These are phyloP conservation scores for Pangasianodon hypophthalmus DNA, from an alignment of 2,113 vertebrate genomes.

Conservation along the genomic window DNA sequence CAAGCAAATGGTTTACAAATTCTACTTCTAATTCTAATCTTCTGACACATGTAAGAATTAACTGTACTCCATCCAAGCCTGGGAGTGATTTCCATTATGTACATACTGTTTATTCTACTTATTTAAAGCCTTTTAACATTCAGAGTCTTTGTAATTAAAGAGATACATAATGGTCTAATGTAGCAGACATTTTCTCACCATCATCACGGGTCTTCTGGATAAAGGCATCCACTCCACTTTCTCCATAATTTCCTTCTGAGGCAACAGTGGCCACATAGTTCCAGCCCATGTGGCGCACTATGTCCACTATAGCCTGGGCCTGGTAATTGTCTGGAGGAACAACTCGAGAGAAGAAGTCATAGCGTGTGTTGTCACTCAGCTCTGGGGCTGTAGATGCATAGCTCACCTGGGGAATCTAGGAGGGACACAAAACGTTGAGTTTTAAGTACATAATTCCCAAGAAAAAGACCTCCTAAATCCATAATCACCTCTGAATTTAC, in stretches of 20 bases:
- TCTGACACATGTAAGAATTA: neutral
- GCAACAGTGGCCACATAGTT: conserved; percentile 94
- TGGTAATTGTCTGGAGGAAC: conserved; percentile 97
- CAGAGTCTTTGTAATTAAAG: neutral
- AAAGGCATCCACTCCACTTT: conserved; percentile 95
- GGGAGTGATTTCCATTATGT: neutral
- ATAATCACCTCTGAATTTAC: neutral
- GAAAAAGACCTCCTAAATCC: neutral
- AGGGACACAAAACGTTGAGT: conserved; percentile 24
- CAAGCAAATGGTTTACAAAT: neutral
- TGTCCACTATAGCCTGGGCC: conserved; percentile 98
- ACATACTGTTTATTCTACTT: too few species aligned
- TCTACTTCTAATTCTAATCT: neutral
- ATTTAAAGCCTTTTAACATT: neutral
- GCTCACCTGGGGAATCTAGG: conserved; percentile 98
- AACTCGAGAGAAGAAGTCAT: conserved; percentile 97
- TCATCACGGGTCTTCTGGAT: conserved; percentile 93
- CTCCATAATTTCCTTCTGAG: conserved; percentile 96
- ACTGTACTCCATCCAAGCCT: neutral
- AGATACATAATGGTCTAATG: neutral
- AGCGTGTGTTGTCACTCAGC: conserved; percentile 95
- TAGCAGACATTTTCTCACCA: conserved; percentile 71
- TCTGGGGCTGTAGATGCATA: conserved; percentile 98
- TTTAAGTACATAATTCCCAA: conserved; percentile 28
- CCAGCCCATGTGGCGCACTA: conserved; percentile 91